phyloP scores from a whole-genome alignment of 1,140 invertebrate species.

The Sycophaga agraensis region DNA sequence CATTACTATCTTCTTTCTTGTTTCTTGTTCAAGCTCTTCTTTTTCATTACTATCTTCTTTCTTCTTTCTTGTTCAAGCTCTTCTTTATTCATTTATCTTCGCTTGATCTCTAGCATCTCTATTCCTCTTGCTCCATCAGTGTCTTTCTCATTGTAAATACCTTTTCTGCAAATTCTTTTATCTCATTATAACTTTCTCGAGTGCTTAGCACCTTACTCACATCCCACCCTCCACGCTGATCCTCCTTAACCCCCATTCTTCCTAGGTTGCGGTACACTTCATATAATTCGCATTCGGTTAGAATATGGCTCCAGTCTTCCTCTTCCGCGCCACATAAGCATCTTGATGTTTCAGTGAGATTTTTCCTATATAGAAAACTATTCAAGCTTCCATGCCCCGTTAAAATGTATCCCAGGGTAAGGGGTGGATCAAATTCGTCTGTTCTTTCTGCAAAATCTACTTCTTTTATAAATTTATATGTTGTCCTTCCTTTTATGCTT shows the following conservation, averaged over 20 bases:
- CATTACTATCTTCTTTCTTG: too few relatives aligned
- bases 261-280: neutral
- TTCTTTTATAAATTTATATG: neutral
- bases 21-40: too few relatives aligned
- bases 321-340: conserved; percentile 3
- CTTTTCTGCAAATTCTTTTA: too few relatives aligned
- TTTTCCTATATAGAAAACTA: conserved; percentile 19
- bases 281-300: conserved; percentile 17
- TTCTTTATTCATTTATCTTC: too few relatives aligned
- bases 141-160: too few relatives aligned
- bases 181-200: too few relatives aligned
- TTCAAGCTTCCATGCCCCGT: conserved; percentile 32
- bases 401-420: conserved; percentile 18
- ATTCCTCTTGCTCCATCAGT: too few relatives aligned
- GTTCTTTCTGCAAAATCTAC: neutral
- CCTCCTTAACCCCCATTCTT: neutral
- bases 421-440: neutral
- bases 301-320: conserved; percentile 23
- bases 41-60: too few relatives aligned
- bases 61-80: too few relatives aligned
- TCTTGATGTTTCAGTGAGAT: neutral
- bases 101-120: too few relatives aligned
- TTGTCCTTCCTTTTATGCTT: neutral
- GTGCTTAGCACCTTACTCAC: neutral
- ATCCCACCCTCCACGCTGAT: neutral